Evolutionary conservation across 2,888 invertebrate genomes (phyloP).

Genomic region (Petrophora chlorosata): DNA sequence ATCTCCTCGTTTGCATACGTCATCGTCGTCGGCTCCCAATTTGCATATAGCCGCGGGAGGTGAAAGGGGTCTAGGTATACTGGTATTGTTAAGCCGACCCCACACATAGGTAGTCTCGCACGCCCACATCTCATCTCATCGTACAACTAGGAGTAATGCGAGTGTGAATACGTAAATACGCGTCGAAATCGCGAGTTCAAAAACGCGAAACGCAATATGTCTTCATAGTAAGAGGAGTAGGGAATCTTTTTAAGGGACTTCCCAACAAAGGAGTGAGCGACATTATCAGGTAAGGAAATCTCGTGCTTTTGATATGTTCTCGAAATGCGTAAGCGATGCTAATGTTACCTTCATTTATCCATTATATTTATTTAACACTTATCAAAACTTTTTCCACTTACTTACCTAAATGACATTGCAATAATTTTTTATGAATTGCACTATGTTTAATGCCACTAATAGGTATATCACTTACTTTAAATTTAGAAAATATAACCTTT

Average conservation of each 20-base stretch:
- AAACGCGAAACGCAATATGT: slow-evolving; percentile 83
- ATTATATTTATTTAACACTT: too few relatives aligned
- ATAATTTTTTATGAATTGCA: too few relatives aligned
- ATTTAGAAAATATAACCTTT: too few relatives aligned
- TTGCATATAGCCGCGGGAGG: slow-evolving; percentile 61
- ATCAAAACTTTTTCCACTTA: not conserved
- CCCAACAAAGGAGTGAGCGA: slow-evolving; percentile 69
- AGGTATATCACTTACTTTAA: too few relatives aligned
- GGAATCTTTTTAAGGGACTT: slow-evolving; percentile 73
- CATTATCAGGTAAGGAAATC: slow-evolving; percentile 69
- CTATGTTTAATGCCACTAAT: too few relatives aligned
- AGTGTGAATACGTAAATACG: slow-evolving; percentile 83
- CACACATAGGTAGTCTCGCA: slow-evolving; percentile 67
- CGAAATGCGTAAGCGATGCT: slow-evolving; percentile 48
- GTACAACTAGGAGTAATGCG: slow-evolving; percentile 78
- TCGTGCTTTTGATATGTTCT: slow-evolving; percentile 64
- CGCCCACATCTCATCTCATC: slow-evolving; percentile 74
- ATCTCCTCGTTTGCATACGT: slow-evolving; percentile 73
- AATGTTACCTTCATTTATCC: slow-evolving; percentile 7
- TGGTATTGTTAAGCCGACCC: slow-evolving; percentile 74
- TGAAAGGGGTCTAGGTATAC: slow-evolving; percentile 50
- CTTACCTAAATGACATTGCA: too few relatives aligned
- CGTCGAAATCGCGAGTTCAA: slow-evolving; percentile 81
- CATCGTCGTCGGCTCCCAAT: slow-evolving; percentile 59
- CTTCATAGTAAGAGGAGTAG: slow-evolving; percentile 76